Conservation (phyloP, 2,797 vertebrate genomes). For the Poecilia picta region DNA sequence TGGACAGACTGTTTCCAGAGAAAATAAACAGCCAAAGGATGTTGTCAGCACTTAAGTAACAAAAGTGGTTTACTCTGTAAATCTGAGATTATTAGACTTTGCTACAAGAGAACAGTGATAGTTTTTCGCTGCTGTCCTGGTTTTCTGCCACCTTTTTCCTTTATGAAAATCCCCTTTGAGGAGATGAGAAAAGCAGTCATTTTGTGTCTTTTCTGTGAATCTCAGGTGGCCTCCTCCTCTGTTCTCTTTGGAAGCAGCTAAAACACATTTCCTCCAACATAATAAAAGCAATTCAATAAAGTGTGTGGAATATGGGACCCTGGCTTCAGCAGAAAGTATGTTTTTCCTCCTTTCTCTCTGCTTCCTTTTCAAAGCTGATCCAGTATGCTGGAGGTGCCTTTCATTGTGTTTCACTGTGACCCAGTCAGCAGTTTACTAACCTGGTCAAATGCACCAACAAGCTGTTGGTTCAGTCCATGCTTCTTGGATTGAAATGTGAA, state of each 20-base stretch:
- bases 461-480: not conserved
- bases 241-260: not conserved
- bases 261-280: slow-evolving; percentile 4
- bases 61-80: not conserved
- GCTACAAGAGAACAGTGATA: not conserved
- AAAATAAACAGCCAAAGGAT: not conserved
- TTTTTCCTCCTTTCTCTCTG: not conserved
- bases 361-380: not conserved
- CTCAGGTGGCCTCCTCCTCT: not conserved
- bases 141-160: not conserved
- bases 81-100: not conserved
- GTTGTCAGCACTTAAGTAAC: not conserved
- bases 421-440: slow-evolving; percentile 1
- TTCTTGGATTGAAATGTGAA: not conserved
- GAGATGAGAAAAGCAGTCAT: not conserved
- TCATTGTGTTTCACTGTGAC: not conserved
- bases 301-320: not conserved
- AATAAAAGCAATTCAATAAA: slow-evolving; percentile 5
- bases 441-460: not conserved
- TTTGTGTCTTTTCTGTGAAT: not conserved
- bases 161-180: not conserved
- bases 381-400: not conserved
- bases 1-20: not conserved
- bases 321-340: not conserved
- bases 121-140: not conserved